Evolutionary conservation across 2,888 invertebrate species (phyloP), one percentile per base, ranked within the genome.

Genomic region (Phaonia tiefii): DNA sequence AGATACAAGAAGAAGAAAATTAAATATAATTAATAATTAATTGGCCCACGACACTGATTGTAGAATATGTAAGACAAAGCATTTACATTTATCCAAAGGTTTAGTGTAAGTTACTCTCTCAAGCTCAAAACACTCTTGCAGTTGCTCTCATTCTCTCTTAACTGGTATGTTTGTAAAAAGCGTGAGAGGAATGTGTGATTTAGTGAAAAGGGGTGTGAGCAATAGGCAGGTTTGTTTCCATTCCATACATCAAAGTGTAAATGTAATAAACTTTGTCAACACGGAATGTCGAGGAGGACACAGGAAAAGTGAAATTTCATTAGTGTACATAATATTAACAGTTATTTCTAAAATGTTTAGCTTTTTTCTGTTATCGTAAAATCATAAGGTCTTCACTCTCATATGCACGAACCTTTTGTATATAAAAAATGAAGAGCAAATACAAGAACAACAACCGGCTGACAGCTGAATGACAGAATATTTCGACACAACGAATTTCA

Each of bases 11-110:
- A 5, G 31, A 31, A 31, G 31, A 56, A 20, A 83, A 83, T 75
- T 76, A 79, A 74, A 77, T 63, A 83, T 86, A 86, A 86, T 84
- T 85, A 83, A 84, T 86, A 81, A 84, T 82, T 85, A 85, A 85
- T 85, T 86, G 84, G 79, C 72, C 54, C 79, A 75, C 84, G 83
- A 75, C 84, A 84, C 70, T 84, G 85, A 86, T 86, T 86, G 77
- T 79, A n/a, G 26, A 44, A 66, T 74, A 58, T 69, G 54, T 20
- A 8, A 58, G 31, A 37, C 17, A 42, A 39, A 4, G 17, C 37
- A 15, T 10, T n/a, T 26, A 51, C 54, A 25, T 25, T 44, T 25
- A 25, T 2, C 25, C 11, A 1, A n/a, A n/a, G n/a, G n/a, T 25
- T 22, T 22, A 11, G n/a, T n/a, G 20, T 22, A 5, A 15, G 15